A percentile compares a stretch with the other conserved stretches of the same genome.
Conservation (phyloP, 2,113 vertebrate genomes). For the Anseranas semipalmata region DNA sequence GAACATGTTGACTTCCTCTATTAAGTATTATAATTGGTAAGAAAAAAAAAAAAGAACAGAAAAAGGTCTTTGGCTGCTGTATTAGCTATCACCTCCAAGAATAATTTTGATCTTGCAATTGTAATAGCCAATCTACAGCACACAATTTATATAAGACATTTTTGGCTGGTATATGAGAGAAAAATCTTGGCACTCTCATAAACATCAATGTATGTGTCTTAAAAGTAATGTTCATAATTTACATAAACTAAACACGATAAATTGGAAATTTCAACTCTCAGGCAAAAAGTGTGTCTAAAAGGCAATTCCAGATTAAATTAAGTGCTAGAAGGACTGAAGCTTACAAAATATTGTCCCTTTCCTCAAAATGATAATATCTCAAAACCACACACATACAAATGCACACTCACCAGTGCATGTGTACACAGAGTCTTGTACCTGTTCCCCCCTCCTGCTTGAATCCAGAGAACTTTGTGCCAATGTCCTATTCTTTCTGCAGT, state of each 20-base stretch:
- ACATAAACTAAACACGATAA: conserved; percentile 46
- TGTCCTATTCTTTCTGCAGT: background rate
- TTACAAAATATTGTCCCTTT: background rate
- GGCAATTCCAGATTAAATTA: conserved; percentile 18
- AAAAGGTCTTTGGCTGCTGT: conserved; percentile 35
- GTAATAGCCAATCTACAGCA: conserved; percentile 34
- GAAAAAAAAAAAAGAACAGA: background rate
- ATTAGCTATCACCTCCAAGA: conserved; percentile 50
- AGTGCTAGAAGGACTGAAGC: background rate
- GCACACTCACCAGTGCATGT: accelerated
- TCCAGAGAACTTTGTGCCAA: background rate
- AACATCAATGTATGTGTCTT: conserved; percentile 38
- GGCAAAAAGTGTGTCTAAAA: conserved; percentile 22
- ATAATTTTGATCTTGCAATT: conserved; percentile 53
- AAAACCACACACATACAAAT: background rate
- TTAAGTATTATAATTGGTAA: conserved; percentile 50
- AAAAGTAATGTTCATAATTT: conserved; percentile 56
- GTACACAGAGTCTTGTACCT: background rate
- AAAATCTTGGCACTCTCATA: conserved; percentile 9
- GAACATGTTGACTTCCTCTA: conserved; percentile 43
- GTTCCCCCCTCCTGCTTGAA: background rate
- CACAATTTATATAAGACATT: conserved; percentile 11
- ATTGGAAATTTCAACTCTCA: conserved; percentile 19
- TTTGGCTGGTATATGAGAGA: conserved; percentile 34
- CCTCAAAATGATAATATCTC: background rate